Evolutionary conservation across 2,888 invertebrate genomes (phyloP).

Genomic region (Perizoma affinitatum): DNA sequence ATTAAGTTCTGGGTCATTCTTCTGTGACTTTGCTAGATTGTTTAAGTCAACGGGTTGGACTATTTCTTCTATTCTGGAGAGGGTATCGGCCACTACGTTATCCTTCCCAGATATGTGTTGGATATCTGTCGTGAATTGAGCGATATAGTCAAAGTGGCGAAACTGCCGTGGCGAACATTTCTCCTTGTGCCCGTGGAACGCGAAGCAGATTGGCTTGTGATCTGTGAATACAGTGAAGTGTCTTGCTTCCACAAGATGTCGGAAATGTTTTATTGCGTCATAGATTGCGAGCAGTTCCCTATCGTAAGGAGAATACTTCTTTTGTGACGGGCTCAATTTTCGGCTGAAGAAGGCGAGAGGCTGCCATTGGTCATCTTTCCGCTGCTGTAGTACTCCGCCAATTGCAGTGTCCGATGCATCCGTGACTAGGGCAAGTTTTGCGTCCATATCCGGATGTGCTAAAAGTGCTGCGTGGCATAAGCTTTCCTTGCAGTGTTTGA

Average conservation of each 20-base stretch:
- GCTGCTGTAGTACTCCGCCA: slow-evolving; percentile 1
- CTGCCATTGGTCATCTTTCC: neutral
- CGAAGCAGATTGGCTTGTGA: slow-evolving; percentile 5
- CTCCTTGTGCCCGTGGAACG: neutral
- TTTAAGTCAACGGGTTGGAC: neutral
- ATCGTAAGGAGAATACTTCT: neutral
- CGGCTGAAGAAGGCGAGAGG: too few species aligned
- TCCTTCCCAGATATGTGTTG: neutral
- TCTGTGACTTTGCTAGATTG: too few species aligned
- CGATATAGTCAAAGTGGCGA: neutral
- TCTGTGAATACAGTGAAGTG: slow-evolving; percentile 1
- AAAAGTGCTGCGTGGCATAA: slow-evolving; percentile 3
- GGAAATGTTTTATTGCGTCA: slow-evolving; percentile 6
- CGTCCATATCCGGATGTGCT: neutral
- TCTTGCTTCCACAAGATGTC: slow-evolving; percentile 7
- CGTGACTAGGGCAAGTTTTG: neutral
- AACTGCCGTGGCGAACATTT: slow-evolving; percentile 6
- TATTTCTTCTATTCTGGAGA: neutral
- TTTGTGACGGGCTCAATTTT: too few species aligned
- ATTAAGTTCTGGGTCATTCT: too few species aligned
- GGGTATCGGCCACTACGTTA: slow-evolving; percentile 1
- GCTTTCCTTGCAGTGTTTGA: neutral
- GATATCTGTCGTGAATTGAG: slow-evolving; percentile 5
- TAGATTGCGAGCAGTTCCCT: slow-evolving; percentile 5
- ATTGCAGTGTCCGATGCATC: slow-evolving; percentile 1